Conservation (phyloP, 2,888 invertebrate genomes). For the Melinaea menophilus region DNA sequence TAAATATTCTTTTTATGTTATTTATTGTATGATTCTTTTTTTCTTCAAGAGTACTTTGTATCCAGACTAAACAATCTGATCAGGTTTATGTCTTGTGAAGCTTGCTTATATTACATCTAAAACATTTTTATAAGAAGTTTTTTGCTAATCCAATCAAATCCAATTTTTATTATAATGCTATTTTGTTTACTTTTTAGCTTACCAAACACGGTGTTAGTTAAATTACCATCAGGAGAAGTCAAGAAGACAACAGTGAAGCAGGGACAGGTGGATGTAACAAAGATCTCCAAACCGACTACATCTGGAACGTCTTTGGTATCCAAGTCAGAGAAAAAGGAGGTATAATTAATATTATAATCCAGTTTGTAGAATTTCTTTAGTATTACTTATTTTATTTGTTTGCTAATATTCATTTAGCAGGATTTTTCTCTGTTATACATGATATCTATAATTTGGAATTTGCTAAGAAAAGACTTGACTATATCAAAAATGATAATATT, state of each 20-base stretch:
- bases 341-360: slow-evolving; percentile 29
- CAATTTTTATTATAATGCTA: background rate
- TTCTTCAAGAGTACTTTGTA: slow-evolving; percentile 4
- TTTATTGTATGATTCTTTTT: slow-evolving; percentile 5
- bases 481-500: too few relatives aligned
- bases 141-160: background rate
- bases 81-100: too few relatives aligned
- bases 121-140: background rate
- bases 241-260: slow-evolving; percentile 62
- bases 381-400: too few relatives aligned
- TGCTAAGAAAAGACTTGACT: too few relatives aligned
- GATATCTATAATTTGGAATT: too few relatives aligned
- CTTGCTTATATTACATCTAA: too few relatives aligned
- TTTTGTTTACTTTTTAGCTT: slow-evolving; percentile 47
- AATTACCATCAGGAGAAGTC: slow-evolving; percentile 66
- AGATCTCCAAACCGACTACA: slow-evolving; percentile 59
- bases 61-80: too few relatives aligned
- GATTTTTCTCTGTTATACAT: too few relatives aligned
- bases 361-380: too few relatives aligned
- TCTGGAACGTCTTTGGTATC: slow-evolving; percentile 48
- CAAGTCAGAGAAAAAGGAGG: slow-evolving; percentile 63
- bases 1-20: slow-evolving; percentile 40
- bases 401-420: too few relatives aligned
- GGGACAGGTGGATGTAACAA: slow-evolving; percentile 66
- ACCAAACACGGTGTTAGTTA: slow-evolving; percentile 70